Percentiles rank a stretch among this genome's conserved stretches.
Conservation (phyloP, 2,113 vertebrate genomes). For the Amphiprion ocellaris region DNA sequence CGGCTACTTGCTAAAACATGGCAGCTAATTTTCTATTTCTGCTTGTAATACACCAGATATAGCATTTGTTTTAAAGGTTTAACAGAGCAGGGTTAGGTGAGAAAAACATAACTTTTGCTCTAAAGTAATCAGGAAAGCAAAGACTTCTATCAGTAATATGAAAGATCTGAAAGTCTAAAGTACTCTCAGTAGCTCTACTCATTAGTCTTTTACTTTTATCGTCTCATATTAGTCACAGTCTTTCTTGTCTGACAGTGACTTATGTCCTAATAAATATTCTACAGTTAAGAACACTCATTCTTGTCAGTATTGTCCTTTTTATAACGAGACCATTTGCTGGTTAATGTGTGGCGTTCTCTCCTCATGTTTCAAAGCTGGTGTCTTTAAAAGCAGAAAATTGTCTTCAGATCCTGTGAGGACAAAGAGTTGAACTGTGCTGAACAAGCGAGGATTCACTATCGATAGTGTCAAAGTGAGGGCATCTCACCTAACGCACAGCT, state of each 20-base stretch:
- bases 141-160: no score
- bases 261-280: conserved; percentile 22
- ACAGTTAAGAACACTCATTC: not conserved
- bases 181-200: not conserved
- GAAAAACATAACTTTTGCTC: no score
- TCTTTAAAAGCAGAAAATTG: conserved; percentile 33
- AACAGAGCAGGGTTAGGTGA: no score
- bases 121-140: no score
- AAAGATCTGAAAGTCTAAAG: not conserved
- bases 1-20: not conserved
- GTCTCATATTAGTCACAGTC: not conserved
- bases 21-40: not conserved
- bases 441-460: conserved; percentile 53
- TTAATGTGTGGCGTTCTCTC: not conserved
- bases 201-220: not conserved
- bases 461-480: conserved; percentile 54
- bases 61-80: no score
- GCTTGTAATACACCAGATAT: not conserved
- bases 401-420: conserved; percentile 35
- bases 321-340: not conserved
- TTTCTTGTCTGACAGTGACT: conserved; percentile 3
- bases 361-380: not conserved
- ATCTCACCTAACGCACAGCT: conserved; percentile 36
- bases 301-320: not conserved
- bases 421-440: conserved; percentile 59